Conservation (phyloP, 1,140 invertebrate genomes). For the Drosophila pseudoananassae region DNA sequence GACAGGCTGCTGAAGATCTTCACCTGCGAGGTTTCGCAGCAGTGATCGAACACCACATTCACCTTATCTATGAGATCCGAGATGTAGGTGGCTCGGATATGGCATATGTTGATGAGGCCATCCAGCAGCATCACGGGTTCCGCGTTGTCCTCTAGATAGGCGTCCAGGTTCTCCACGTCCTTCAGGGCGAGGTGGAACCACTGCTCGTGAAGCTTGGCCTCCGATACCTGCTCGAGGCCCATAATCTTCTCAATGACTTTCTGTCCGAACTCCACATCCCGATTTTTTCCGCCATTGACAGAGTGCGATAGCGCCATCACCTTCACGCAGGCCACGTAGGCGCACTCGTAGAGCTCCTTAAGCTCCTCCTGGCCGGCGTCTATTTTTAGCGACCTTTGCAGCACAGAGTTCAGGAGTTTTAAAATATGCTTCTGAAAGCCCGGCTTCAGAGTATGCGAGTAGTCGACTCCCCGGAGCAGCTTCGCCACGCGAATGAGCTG, state of each 20-base stretch:
- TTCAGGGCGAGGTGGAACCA: slow-evolving; percentile 53
- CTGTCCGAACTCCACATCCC: slow-evolving; percentile 15
- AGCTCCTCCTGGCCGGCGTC: slow-evolving; percentile 46
- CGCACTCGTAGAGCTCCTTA: slow-evolving; percentile 34
- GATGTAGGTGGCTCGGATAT: slow-evolving; percentile 62
- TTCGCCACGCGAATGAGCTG: slow-evolving; percentile 71
- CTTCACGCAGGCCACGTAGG: slow-evolving; percentile 64
- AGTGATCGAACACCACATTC: slow-evolving; percentile 68
- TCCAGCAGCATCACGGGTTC: slow-evolving; percentile 75
- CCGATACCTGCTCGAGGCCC: slow-evolving; percentile 18
- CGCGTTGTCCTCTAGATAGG: slow-evolving; percentile 58
- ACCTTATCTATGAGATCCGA: slow-evolving; percentile 57
- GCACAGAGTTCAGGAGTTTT: slow-evolving; percentile 56
- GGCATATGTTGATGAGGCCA: slow-evolving; percentile 69
- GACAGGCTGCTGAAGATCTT: slow-evolving; percentile 76
- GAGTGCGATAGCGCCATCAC: slow-evolving; percentile 57
- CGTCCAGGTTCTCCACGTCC: slow-evolving; percentile 73
- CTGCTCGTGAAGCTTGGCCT: slow-evolving; percentile 54
- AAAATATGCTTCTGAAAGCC: slow-evolving; percentile 60
- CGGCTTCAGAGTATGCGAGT: slow-evolving; percentile 81
- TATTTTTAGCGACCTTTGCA: slow-evolving; percentile 45
- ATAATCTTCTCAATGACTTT: slow-evolving; percentile 46
- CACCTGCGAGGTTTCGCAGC: slow-evolving; percentile 66
- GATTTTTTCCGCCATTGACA: background rate
- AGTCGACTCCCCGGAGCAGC: slow-evolving; percentile 70